Conservation (phyloP, 2,113 vertebrate species). For the cattle (Bos taurus) region ARS-UCD2.0 NC_037344.1:27091501-27092000, state of each 20-base stretch:
- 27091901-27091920: not conserved
- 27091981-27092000: not conserved
- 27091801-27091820: not conserved
- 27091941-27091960: not conserved
- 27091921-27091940: too few relatives aligned
- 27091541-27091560: not conserved
- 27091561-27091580: conserved; percentile 32
- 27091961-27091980: not conserved
- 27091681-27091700: not conserved
- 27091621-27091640: not conserved
- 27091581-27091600: conserved; percentile 41
- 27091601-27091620: conserved; percentile 32
- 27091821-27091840: not conserved
- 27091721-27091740: not conserved
- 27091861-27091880: not conserved
- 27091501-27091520: conserved; percentile 39
- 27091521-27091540: conserved; percentile 12
- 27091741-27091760: not conserved
- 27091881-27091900: not conserved
- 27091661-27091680: not conserved
- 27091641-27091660: not conserved
- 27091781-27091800: not conserved
- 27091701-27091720: not conserved
- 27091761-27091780: not conserved
- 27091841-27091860: not conserved